These are phyloP conservation scores for Electrona antarctica DNA, from an alignment of 2,113 vertebrate genomes.

Conservation along the genomic window DNA sequence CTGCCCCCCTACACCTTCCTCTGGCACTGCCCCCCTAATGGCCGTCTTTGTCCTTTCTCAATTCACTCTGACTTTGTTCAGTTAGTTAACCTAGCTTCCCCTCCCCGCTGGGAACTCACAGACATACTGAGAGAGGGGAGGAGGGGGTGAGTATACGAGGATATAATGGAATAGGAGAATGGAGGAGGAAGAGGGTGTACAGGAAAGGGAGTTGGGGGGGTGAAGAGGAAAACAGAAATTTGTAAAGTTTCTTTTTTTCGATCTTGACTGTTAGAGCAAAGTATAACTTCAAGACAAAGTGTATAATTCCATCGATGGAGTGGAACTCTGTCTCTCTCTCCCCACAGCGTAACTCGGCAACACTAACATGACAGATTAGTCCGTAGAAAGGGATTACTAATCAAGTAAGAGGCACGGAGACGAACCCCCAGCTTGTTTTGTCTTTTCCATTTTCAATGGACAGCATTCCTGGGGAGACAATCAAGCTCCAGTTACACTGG, in stretches of 20 bases:
- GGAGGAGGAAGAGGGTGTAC: constrained; percentile 18
- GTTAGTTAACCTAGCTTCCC: constrained; percentile 94
- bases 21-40: constrained; percentile 78
- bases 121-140: constrained; percentile 47
- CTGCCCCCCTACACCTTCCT: constrained; percentile 76
- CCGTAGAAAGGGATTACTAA: constrained; percentile 69
- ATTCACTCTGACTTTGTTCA: constrained; percentile 90
- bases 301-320: constrained; percentile 7
- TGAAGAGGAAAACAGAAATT: constrained; percentile 36
- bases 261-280: constrained; percentile 12
- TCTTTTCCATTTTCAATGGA: constrained; percentile 55
- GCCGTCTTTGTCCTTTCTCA: constrained; percentile 84
- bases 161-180: constrained; percentile 1
- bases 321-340: not conserved
- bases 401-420: constrained; percentile 58
- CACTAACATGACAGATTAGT: constrained; percentile 70
- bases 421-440: constrained; percentile 59
- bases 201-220: constrained; percentile 10
- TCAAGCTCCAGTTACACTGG: constrained; percentile 45
- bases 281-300: constrained; percentile 12
- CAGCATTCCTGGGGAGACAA: constrained; percentile 53
- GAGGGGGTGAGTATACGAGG: constrained; percentile 29
- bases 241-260: not conserved
- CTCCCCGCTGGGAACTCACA: constrained; percentile 83
- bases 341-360: constrained; percentile 40